Evolutionary conservation across 2,113 vertebrate genomes (phyloP).

Genomic region (Thalassoma bifasciatum): DNA sequence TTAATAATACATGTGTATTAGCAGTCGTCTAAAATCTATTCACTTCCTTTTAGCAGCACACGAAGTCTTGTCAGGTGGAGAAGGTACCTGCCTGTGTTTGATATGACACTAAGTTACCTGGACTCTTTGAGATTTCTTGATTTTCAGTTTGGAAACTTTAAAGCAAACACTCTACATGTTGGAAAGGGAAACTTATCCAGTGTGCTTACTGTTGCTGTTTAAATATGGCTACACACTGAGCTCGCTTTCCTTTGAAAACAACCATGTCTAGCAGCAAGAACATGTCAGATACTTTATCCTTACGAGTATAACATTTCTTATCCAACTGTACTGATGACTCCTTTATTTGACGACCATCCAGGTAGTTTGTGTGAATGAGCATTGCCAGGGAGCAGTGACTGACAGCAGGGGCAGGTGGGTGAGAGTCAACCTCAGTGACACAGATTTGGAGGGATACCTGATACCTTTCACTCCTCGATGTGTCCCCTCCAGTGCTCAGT

Average conservation of each 20-base stretch:
- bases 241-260: not conserved
- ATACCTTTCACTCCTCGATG: slow-evolving; percentile 29
- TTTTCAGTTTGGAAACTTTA: not conserved
- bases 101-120: not conserved
- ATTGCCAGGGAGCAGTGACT: slow-evolving; percentile 38
- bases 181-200: not conserved
- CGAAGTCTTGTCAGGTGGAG: not conserved
- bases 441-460: slow-evolving; percentile 48
- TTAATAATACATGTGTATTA: not conserved
- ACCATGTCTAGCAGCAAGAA: not conserved
- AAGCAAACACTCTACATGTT: not conserved
- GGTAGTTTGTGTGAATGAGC: slow-evolving; percentile 7
- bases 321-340: not conserved
- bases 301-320: not conserved
- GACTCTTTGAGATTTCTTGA: not conserved
- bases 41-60: not conserved
- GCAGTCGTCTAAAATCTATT: too few species aligned
- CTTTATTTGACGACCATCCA: slow-evolving; percentile 5
- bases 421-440: slow-evolving; percentile 30
- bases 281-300: not conserved
- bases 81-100: not conserved
- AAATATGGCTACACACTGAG: not conserved
- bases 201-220: not conserved
- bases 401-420: slow-evolving; percentile 70
- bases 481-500: not conserved